These are phyloP conservation scores for Drosophila melanosoma DNA, from an alignment of 2,888 invertebrate genomes.

Conservation along the genomic window DNA sequence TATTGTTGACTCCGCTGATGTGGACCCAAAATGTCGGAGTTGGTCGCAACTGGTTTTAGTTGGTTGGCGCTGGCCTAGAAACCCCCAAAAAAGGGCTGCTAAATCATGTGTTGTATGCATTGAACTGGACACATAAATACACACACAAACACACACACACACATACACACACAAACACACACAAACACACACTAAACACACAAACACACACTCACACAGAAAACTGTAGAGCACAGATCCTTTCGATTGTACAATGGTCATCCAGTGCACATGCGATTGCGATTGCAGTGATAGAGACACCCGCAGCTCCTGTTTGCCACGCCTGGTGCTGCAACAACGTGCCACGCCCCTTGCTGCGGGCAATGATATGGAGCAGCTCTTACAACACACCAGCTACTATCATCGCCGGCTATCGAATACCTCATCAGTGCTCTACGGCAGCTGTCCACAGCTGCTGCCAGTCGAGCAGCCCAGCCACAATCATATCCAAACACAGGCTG, in stretches of 20 bases:
- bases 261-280: conserved; percentile 84
- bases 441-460: conserved; percentile 82
- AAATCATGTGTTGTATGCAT: conserved; percentile 55
- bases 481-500: conserved; percentile 4
- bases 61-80: conserved; percentile 64
- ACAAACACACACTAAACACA: conserved; percentile 8
- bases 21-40: conserved; percentile 45
- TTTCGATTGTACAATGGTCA: conserved; percentile 76
- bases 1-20: conserved; percentile 33
- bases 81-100: conserved; percentile 41
- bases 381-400: conserved; percentile 61
- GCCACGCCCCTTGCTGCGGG: conserved; percentile 56
- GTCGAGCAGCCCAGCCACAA: conserved; percentile 21
- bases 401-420: conserved; percentile 80
- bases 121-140: conserved; percentile 50
- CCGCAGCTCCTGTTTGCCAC: conserved; percentile 69
- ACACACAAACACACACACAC: conserved; percentile 5
- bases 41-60: conserved; percentile 63
- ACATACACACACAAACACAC: neutral
- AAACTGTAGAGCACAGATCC: conserved; percentile 12
- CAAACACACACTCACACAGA: neutral
- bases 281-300: conserved; percentile 82
- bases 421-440: conserved; percentile 82
- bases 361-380: conserved; percentile 81
- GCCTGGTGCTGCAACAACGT: conserved; percentile 43